A percentile compares a stretch with the other conserved stretches of the same genome.
Conservation (phyloP, 30 jellyfish, hydroid and myxozoan species). For the Morbakka virulenta region DNA sequence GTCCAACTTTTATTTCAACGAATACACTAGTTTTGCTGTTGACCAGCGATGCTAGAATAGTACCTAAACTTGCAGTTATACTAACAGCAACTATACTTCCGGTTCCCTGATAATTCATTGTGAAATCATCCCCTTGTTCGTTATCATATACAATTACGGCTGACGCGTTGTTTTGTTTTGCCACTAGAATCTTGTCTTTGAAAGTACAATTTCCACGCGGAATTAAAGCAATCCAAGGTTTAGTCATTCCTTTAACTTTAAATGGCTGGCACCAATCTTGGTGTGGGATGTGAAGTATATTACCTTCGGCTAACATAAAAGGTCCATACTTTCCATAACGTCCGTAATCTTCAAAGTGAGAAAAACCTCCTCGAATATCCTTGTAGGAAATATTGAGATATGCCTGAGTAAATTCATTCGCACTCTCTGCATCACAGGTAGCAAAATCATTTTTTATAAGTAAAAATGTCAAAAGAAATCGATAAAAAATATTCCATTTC, state of each 20-base stretch:
- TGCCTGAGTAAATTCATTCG: too few relatives aligned
- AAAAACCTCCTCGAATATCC: conserved; percentile 6
- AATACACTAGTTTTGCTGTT: not conserved
- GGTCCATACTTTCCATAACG: conserved; percentile 54
- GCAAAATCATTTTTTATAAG: too few relatives aligned
- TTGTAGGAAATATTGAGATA: conserved; percentile 54
- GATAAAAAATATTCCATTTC: too few relatives aligned
- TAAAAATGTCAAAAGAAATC: too few relatives aligned
- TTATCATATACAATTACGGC: conserved; percentile 76
- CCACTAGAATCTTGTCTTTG: conserved; percentile 53
- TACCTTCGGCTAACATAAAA: conserved; percentile 30
- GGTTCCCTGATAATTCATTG: conserved; percentile 26
- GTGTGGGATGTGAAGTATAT: conserved; percentile 6
- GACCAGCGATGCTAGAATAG: not conserved
- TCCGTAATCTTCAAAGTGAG: conserved; percentile 35
- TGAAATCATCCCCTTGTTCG: not conserved
- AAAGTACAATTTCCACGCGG: conserved; percentile 69
- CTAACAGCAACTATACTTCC: conserved; percentile 64
- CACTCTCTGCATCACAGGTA: too few relatives aligned
- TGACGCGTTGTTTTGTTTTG: conserved; percentile 73
- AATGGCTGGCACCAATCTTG: conserved; percentile 57
- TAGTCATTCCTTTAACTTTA: not conserved
- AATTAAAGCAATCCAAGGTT: conserved; percentile 86
- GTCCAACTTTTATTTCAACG: conserved; percentile 53
- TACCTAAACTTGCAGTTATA: conserved; percentile 29